phyloP scores from a whole-genome alignment of 2,113 vertebrate species.

The Ptyas mucosa region DNA sequence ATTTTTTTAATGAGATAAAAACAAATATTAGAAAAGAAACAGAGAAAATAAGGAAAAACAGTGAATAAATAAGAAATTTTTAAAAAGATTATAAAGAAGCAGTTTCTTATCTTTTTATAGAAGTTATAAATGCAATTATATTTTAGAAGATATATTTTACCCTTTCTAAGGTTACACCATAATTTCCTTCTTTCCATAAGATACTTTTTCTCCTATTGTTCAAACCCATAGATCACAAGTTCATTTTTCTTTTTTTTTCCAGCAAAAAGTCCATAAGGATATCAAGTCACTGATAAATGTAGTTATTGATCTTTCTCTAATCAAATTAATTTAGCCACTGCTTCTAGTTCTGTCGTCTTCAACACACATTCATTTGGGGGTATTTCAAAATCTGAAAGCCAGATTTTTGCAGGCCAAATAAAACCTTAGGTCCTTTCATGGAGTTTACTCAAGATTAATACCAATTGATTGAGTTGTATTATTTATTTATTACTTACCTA shows the following conservation, averaged over 20 bases:
- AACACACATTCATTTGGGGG: not conserved
- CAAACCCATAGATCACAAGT: not conserved
- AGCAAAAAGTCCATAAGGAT: not conserved
- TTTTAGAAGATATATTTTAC: not conserved
- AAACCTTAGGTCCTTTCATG: not conserved
- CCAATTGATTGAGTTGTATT: not conserved
- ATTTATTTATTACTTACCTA: not conserved
- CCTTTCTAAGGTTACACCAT: not conserved
- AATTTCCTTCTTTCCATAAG: not conserved
- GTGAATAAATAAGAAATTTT: not conserved
- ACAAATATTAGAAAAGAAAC: not conserved
- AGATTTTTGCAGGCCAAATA: not conserved
- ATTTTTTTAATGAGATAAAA: not conserved
- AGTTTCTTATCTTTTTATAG: not conserved
- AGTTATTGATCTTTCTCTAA: not conserved
- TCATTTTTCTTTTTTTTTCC: not conserved
- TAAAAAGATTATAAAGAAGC: not conserved
- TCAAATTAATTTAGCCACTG: not conserved
- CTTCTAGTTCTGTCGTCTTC: not conserved
- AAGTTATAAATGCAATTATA: not conserved
- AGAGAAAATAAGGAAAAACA: not conserved
- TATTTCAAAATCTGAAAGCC: not conserved
- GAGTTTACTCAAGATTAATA: not conserved
- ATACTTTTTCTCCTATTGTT: not conserved
- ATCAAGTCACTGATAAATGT: not conserved